Evolutionary conservation across 1,140 invertebrate genomes (phyloP).

Genomic region (Temnothorax curvispinosus): DNA sequence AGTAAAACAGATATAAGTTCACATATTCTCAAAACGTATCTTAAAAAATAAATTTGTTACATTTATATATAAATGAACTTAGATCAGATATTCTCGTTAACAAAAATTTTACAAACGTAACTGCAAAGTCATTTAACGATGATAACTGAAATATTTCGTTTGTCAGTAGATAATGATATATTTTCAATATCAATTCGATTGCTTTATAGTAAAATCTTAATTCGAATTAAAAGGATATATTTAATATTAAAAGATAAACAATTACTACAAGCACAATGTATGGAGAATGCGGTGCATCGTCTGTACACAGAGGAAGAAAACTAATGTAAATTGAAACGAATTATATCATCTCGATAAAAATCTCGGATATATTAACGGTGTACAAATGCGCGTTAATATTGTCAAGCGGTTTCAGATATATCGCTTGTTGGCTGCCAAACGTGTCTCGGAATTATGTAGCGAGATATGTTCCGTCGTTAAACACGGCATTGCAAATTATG

Average conservation of each 20-base stretch:
- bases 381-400: constrained; percentile 29
- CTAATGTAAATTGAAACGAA: background rate
- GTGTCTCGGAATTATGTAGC: constrained; percentile 27
- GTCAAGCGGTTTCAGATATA: background rate
- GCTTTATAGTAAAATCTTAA: background rate
- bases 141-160: background rate
- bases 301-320: background rate
- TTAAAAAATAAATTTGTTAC: background rate
- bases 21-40: background rate
- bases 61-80: too few species aligned
- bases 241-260: background rate
- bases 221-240: background rate
- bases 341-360: constrained; percentile 18
- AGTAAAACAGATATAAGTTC: background rate
- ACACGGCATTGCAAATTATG: constrained; percentile 51
- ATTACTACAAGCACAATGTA: background rate
- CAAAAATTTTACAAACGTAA: background rate
- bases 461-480: constrained; percentile 40
- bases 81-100: background rate
- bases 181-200: background rate
- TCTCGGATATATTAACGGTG: constrained; percentile 43
- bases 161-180: background rate
- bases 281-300: background rate
- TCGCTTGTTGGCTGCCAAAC: background rate
- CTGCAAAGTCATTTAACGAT: background rate